Percentiles rank a stretch among this genome's conserved stretches.
Evolutionary conservation across 2,113 vertebrate genomes (phyloP).

Genomic region (Motacilla tschutschensis): DNA sequence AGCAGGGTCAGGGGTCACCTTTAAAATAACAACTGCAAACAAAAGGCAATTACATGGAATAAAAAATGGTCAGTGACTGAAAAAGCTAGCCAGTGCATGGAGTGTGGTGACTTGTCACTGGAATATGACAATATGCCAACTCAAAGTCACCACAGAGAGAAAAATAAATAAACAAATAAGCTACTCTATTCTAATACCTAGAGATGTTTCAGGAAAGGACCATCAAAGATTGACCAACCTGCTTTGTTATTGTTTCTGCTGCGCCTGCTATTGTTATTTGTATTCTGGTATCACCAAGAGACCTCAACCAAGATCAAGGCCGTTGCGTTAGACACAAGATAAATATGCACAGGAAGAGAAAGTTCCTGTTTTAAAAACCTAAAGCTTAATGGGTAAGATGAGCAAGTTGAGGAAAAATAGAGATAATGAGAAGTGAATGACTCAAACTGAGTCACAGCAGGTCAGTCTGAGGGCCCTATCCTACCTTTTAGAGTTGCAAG

Average conservation of each 20-base stretch:
- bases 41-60: constrained; percentile 13
- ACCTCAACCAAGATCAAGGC: background rate
- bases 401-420: constrained; percentile 19
- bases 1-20: constrained; percentile 25
- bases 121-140: background rate
- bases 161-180: constrained; percentile 9
- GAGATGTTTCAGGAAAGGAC: constrained; percentile 4
- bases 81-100: background rate
- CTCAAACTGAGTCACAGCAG: constrained; percentile 16
- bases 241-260: constrained; percentile 54
- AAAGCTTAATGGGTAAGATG: constrained; percentile 29
- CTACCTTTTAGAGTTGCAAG: background rate
- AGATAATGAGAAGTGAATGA: constrained; percentile 21
- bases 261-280: constrained; percentile 57
- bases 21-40: constrained; percentile 35
- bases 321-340: background rate
- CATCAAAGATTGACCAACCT: constrained; percentile 37
- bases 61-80: constrained; percentile 7
- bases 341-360: constrained; percentile 58
- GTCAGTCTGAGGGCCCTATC: background rate
- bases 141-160: background rate
- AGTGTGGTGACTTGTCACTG: background rate
- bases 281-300: constrained; percentile 54
- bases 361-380: constrained; percentile 33
- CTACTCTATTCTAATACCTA: background rate